Evolutionary conservation across 1,140 invertebrate genomes (phyloP), one percentile per base, ranked within the genome.

Genomic region (Drosophila insularis): DNA sequence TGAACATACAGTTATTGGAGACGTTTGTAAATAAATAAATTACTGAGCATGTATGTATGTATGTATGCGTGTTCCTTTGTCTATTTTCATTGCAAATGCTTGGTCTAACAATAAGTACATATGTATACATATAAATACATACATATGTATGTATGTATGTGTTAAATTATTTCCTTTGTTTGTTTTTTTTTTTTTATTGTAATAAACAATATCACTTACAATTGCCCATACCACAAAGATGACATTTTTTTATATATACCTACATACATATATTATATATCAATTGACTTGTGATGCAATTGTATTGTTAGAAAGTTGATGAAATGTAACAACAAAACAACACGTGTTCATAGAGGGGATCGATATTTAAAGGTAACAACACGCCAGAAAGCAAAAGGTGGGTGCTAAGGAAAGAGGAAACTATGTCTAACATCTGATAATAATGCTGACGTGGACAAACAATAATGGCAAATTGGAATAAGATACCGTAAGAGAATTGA

Each of bases 131-230:
- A 35, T 0, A 37, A 10, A 35, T 0, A 37, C 14, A 2, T 50
- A 21, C 8, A 11, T 35, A 35, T 35, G 2, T 11, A 35, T 35
- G 7, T 32, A 2, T 5, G 4, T 32, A 2, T 5, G 32, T 5
- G 10, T 50, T 4, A 21, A 50, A 50, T 10, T 46, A 46, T 50
- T 50, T 50, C 43, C 43, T 46, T 46, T 46, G 43, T 46, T 50
- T 50, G 0, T 3, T 19, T 46, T 17, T 50, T 2, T 3, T 19
- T 46, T 17, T 21, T 50, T 21, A 1, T 10, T 2, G 21, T 21
- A 11, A 50, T 50, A 21, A 50, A 21, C 17, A 50, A 50, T 50
- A 46, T 46, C 14, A 46, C 14, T 8, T 50, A 4, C 17, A 50
- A 21, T 21, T 10, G 0, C 17, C 43, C 43, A 14, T 19, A 8